These are phyloP conservation scores for Rhincodon typus DNA, from an alignment of 2,797 vertebrate species.

Conservation along the genomic window DNA sequence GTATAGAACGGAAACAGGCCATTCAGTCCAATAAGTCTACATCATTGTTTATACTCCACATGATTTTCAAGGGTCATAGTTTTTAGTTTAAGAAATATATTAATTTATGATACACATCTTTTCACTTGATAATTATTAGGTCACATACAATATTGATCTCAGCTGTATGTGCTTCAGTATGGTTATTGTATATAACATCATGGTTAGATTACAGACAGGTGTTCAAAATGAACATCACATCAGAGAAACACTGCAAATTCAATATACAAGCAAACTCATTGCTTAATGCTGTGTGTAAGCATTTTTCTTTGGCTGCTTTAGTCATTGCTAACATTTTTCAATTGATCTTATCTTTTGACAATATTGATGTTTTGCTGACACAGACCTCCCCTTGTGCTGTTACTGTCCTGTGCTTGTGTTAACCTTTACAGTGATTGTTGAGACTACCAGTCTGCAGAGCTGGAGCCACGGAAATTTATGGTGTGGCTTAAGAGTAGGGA, in stretches of 20 bases:
- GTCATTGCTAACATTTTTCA: conserved; percentile 15
- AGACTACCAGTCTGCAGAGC: not conserved
- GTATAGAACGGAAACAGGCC: not conserved
- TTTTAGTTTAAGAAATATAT: not conserved
- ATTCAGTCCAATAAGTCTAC: not conserved
- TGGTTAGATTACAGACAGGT: not conserved
- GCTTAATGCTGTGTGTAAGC: not conserved
- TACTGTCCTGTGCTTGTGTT: not conserved
- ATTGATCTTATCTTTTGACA: not conserved
- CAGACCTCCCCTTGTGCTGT: not conserved
- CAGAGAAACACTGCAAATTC: not conserved
- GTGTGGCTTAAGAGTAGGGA: not conserved
- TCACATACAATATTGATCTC: not conserved
- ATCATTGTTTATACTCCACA: not conserved
- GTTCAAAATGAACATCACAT: not conserved
- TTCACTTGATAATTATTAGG: not conserved
- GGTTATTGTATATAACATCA: not conserved
- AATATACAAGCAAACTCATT: not conserved
- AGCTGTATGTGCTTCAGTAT: not conserved
- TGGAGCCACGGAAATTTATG: not conserved
- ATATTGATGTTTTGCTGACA: not conserved
- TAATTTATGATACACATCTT: not conserved
- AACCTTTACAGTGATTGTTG: not conserved
- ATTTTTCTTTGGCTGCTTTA: not conserved
- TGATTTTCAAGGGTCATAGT: not conserved